Evolutionary conservation across 1,140 invertebrate species (phyloP), one percentile per base, ranked within the genome.

Genomic region (Bradynema listronoti): DNA sequence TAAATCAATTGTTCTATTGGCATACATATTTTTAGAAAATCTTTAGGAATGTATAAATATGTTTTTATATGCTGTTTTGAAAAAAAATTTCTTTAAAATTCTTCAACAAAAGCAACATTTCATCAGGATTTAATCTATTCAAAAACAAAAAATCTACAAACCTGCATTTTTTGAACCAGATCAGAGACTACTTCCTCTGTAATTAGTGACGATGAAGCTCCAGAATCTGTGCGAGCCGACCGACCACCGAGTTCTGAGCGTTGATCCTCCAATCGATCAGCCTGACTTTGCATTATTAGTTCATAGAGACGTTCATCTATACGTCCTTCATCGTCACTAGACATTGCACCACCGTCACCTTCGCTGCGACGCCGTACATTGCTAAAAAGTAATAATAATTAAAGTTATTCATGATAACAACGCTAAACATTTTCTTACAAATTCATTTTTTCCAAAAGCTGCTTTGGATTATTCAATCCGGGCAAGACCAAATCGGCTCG

Each of bases 231-330:
- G n/a, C n/a, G n/a, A n/a, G n/a, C n/a, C n/a, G n/a, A n/a, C 27
- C 52, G 33, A 55, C 52, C 52, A 55, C 52, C 52, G 7, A 55
- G n/a, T 16, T 47, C 46, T 5, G 58, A 63, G 11, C 59, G 59
- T 39, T 61, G 59, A 24, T 61, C 59, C 32, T 61, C 59, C 19
- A 61, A 25, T 16, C 59, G 61, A 34, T 61, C 58, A n/a, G 61
- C 24, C 30, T 61, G 59, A 22, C 39, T 22, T 33, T 61, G 42
- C 60, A 61, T 43, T 24, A 61, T 61, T 11, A 61, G 16, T 16
- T 61, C 60, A 16, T 61, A 61, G 1, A 61, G 42, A 22, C 52
- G 29, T 47, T 61, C 59, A 29, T 61, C 57, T 11, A 61, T 39
- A 19, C 34, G 19, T 11, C 51, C 42, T n/a, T 61, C 59, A 11